A percentile compares a stretch with the other conserved stretches of the same genome.
Conservation (phyloP, 2,888 invertebrate genomes). For the Troides helena region DNA sequence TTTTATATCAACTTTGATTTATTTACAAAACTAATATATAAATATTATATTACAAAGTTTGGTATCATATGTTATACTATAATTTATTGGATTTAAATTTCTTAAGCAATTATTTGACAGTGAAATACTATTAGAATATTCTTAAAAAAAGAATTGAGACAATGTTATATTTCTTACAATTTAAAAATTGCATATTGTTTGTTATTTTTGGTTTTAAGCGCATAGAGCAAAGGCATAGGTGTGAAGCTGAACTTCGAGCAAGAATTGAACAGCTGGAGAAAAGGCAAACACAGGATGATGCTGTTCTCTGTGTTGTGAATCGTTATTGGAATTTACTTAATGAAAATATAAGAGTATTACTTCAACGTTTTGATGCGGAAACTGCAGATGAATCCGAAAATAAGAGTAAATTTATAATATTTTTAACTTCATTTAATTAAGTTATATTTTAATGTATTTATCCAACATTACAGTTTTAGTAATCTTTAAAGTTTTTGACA, state of each 20-base stretch:
- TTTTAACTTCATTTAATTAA: not conserved
- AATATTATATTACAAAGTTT: not conserved
- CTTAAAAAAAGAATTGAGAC: not conserved
- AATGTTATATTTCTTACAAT: not conserved
- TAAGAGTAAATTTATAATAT: conserved; percentile 82
- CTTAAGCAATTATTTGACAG: too few species aligned
- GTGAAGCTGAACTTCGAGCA: conserved; percentile 92
- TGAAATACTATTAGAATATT: not conserved
- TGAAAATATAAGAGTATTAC: conserved; percentile 95
- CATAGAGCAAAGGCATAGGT: conserved; percentile 94
- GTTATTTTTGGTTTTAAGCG: conserved; percentile 74
- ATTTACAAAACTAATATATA: not conserved
- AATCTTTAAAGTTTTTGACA: too few species aligned
- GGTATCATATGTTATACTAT: too few species aligned
- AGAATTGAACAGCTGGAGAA: conserved; percentile 96
- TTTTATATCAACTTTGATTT: not conserved
- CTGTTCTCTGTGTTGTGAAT: conserved; percentile 98
- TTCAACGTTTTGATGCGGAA: conserved; percentile 98
- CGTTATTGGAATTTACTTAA: conserved; percentile 98
- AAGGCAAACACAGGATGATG: conserved; percentile 97
- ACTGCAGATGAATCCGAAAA: conserved; percentile 97
- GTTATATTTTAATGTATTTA: not conserved
- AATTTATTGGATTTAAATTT: too few species aligned
- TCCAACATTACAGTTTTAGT: not conserved
- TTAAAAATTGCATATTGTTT: not conserved